Base-by-base conservation (phyloP, 2,797 vertebrate genomes). In the Hyperoplus immaculatus region DNA sequence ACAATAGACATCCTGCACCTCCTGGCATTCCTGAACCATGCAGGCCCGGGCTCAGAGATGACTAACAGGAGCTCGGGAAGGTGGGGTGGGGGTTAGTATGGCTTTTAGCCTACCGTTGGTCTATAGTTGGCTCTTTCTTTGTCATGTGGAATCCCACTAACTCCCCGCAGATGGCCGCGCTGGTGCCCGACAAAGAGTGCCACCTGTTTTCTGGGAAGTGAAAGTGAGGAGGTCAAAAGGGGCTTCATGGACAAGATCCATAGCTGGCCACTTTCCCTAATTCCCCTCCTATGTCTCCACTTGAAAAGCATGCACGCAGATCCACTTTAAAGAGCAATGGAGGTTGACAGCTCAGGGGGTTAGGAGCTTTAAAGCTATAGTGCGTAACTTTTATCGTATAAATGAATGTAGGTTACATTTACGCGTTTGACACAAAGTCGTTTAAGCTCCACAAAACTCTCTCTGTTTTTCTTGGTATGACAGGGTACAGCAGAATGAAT, bases 1-100 rank as follows among this genome's bases (percentile, higher is more conserved):
- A 91, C 89, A 93, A 89, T 83, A 86, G 91, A 93, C 90, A 90
- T 91, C 92, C 91, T 88, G 82, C 84, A 75, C 16, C 72, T 77
- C 66, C 78, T 81, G 88, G 72, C 80, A 88, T 93, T 89, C 81
- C 83, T 84, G 66, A 81, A 29, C 29, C 29, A 29, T 29, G 73
- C 78, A 72, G 76, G 75, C 66, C 78, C 12, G 72, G 71, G 67
- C 69, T 66, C 64, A 69, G 64, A 73, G 67, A 82, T 83, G 85
- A 85, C 77, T 78, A 80, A 83, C 57, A 66, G 72, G 16, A 83
- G 81, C 59, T 72, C 16, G 5, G 59, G 50, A 76, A 51, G 53
- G 41, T 61, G 59, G 65, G 7, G 39, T 0, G 0, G 67, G 51
- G 50, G 53, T 29, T 29, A 29, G 29, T 29, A 2, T 29, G 29